Evolutionary conservation across 2,113 vertebrate genomes (phyloP).

Genomic region (Phrynosoma platyrhinos): DNA sequence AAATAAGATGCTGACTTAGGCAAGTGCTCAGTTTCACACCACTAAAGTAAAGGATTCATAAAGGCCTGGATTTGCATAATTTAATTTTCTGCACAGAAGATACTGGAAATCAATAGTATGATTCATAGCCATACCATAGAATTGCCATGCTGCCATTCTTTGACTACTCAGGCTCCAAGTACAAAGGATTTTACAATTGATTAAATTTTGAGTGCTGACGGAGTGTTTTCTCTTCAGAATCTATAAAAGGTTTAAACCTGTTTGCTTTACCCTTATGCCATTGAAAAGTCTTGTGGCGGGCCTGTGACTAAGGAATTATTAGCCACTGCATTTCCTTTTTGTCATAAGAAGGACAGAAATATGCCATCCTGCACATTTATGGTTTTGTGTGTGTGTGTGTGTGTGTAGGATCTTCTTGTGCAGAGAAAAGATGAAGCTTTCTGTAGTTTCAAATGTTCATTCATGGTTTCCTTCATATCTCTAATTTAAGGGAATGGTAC

Average conservation of each 20-base stretch:
- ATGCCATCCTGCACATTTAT: background rate
- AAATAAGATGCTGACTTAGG: conserved; percentile 82
- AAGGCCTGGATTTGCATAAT: conserved; percentile 85
- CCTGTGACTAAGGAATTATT: background rate
- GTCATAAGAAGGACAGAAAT: background rate
- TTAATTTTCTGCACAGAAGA: conserved; percentile 88
- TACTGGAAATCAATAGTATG: conserved; percentile 90
- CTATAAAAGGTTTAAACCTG: conserved; percentile 43
- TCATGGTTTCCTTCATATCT: background rate
- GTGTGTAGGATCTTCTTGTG: background rate
- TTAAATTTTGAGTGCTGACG: conserved; percentile 63
- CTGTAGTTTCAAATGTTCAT: background rate
- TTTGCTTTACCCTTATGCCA: conserved; percentile 39
- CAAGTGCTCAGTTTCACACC: conserved; percentile 73
- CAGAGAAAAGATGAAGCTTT: background rate
- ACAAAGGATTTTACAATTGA: conserved; percentile 67
- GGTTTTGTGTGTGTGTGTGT: background rate
- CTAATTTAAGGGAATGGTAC: background rate
- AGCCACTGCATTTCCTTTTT: background rate
- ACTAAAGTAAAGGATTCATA: conserved; percentile 73
- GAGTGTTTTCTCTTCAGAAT: conserved; percentile 56
- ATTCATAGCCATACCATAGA: conserved; percentile 84
- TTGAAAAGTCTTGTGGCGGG: conserved; percentile 2
- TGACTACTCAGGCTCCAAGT: conserved; percentile 59
- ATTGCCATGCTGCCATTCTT: conserved; percentile 74